Conservation (phyloP, 2,888 invertebrate genomes). For the Drosophila affinis region DNA sequence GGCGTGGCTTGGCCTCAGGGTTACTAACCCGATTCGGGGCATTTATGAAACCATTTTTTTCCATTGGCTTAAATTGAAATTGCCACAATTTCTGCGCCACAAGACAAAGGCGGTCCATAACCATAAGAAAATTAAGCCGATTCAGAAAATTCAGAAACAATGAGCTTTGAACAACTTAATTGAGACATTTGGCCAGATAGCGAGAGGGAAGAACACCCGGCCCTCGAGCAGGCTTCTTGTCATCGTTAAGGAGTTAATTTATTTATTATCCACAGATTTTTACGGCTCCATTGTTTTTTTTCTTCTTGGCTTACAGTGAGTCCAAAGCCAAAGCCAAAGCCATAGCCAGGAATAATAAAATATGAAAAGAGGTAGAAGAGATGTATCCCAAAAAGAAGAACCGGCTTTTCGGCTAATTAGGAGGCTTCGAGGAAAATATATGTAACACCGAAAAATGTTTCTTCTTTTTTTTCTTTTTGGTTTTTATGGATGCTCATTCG, state of each 20-base stretch:
- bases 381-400: conserved; percentile 56
- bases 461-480: conserved; percentile 44
- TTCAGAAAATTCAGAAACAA: conserved; percentile 65
- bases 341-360: conserved; percentile 51
- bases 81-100: conserved; percentile 18
- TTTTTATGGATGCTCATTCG: conserved; percentile 59
- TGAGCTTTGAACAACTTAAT: conserved; percentile 72
- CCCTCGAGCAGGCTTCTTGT: conserved; percentile 53
- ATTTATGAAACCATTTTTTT: conserved; percentile 50
- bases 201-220: conserved; percentile 26
- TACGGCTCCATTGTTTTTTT: conserved; percentile 67
- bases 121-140: conserved; percentile 71
- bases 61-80: conserved; percentile 42
- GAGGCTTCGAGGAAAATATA: conserved; percentile 52
- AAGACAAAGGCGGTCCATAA: conserved; percentile 56
- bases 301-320: conserved; percentile 15
- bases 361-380: conserved; percentile 51
- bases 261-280: conserved; percentile 72
- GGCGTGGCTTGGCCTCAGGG: conserved; percentile 40
- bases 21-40: conserved; percentile 46
- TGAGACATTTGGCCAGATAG: conserved; percentile 60
- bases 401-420: conserved; percentile 65
- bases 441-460: conserved; percentile 50
- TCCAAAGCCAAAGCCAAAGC: conserved; percentile 25
- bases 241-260: conserved; percentile 76